phyloP scores from a whole-genome alignment of 2,113 vertebrate genomes.

The Leucopsar rothschildi region DNA sequence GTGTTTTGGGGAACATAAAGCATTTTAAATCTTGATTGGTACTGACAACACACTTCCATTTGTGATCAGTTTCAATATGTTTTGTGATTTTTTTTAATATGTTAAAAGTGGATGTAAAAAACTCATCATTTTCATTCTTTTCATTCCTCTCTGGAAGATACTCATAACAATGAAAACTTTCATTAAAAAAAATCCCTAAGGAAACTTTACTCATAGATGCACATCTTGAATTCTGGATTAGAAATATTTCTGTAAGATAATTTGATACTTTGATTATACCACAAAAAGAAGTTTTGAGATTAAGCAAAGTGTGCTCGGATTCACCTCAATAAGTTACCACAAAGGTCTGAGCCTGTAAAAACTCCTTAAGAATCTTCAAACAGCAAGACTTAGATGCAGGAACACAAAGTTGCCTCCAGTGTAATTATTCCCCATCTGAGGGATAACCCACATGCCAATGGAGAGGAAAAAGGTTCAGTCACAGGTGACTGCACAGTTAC shows the following conservation, averaged over 20 bases:
- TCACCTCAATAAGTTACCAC: background rate
- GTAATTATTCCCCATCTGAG: slow-evolving; percentile 5
- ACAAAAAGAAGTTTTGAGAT: background rate
- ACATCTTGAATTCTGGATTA: background rate
- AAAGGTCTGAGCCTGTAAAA: background rate
- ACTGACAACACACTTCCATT: background rate
- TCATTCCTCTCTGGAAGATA: background rate
- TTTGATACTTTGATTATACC: background rate
- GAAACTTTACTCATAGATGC: background rate
- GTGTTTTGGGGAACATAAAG: background rate
- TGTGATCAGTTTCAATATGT: background rate
- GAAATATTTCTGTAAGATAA: background rate
- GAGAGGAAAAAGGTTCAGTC: slow-evolving; percentile 26
- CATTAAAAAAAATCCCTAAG: background rate
- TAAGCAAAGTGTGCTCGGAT: background rate
- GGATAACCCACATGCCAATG: background rate
- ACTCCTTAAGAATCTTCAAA: background rate
- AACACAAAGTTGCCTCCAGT: background rate
- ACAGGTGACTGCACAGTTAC: slow-evolving; percentile 34
- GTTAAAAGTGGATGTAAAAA: background rate
- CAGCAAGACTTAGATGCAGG: background rate
- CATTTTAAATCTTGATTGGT: background rate
- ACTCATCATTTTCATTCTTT: background rate
- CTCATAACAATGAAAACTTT: background rate
- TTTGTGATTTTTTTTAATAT: background rate